These are phyloP conservation scores for Thermophis baileyi DNA, from an alignment of 2,113 vertebrate genomes.

Conservation along the genomic window DNA sequence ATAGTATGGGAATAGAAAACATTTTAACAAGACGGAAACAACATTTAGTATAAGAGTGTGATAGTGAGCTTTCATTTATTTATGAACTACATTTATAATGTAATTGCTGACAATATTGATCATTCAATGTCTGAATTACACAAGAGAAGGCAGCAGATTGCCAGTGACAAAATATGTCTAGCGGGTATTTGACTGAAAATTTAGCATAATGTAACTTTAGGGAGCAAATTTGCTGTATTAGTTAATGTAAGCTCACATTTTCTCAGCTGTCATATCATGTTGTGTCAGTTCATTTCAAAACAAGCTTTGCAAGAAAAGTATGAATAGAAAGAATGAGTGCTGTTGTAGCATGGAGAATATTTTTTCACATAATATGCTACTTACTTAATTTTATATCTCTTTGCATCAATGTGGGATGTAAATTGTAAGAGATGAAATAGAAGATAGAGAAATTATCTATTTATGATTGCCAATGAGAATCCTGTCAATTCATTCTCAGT, in stretches of 20 bases:
- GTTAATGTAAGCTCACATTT: background rate
- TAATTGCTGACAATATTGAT: background rate
- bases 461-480: background rate
- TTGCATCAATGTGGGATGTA: background rate
- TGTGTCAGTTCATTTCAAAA: slow-evolving; percentile 9
- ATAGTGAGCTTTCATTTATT: background rate
- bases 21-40: background rate
- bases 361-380: background rate
- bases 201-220: slow-evolving; percentile 17
- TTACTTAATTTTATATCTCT: background rate
- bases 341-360: background rate
- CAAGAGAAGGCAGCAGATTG: slow-evolving; percentile 2
- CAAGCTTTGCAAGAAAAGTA: background rate
- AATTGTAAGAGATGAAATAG: background rate
- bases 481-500: background rate
- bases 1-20: background rate
- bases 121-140: background rate
- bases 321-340: background rate
- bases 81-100: background rate
- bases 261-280: background rate
- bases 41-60: background rate
- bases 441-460: background rate
- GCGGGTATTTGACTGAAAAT: slow-evolving; percentile 8
- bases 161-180: slow-evolving; percentile 15
- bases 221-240: slow-evolving; percentile 20